phyloP scores from a whole-genome alignment of 2,888 invertebrate species.

The Amphipyra tragopoginis region DNA sequence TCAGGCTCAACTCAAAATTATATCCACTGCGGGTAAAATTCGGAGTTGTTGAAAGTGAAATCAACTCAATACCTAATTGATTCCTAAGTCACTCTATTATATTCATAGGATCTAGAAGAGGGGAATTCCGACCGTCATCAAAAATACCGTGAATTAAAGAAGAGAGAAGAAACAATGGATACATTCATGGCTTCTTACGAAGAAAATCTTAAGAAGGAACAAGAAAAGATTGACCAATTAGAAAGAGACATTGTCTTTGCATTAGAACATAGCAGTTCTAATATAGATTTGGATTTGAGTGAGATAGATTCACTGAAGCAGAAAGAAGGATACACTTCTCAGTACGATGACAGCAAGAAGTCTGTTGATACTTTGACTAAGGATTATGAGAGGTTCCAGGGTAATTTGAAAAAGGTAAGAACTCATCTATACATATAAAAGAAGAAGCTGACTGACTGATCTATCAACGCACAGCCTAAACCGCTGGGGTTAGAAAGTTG shows the following conservation, averaged over 20 bases:
- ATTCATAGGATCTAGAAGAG: slow-evolving; percentile 91
- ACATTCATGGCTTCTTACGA: slow-evolving; percentile 92
- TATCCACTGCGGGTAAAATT: too few relatives aligned
- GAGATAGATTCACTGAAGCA: slow-evolving; percentile 87
- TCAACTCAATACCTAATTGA: too few relatives aligned
- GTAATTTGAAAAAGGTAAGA: slow-evolving; percentile 90
- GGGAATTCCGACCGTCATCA: slow-evolving; percentile 93
- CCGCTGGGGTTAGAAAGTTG: too few relatives aligned
- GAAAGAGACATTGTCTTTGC: slow-evolving; percentile 91
- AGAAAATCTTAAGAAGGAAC: slow-evolving; percentile 91
- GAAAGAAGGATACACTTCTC: slow-evolving; percentile 80
- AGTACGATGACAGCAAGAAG: slow-evolving; percentile 87
- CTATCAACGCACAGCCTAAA: too few relatives aligned
- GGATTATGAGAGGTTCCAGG: slow-evolving; percentile 90
- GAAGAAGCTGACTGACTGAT: too few relatives aligned
- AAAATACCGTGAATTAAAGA: slow-evolving; percentile 94
- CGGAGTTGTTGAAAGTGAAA: too few relatives aligned
- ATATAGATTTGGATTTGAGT: slow-evolving; percentile 91
- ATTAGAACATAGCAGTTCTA: slow-evolving; percentile 92
- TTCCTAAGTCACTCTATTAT: background rate
- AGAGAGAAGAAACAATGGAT: slow-evolving; percentile 95
- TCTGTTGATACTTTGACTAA: slow-evolving; percentile 82
- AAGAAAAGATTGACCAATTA: slow-evolving; percentile 90
- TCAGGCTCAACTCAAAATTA: too few relatives aligned
- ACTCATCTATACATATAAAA: too few relatives aligned